phyloP scores from a whole-genome alignment of 2,113 vertebrate genomes.

The Rhipidura dahli region DNA sequence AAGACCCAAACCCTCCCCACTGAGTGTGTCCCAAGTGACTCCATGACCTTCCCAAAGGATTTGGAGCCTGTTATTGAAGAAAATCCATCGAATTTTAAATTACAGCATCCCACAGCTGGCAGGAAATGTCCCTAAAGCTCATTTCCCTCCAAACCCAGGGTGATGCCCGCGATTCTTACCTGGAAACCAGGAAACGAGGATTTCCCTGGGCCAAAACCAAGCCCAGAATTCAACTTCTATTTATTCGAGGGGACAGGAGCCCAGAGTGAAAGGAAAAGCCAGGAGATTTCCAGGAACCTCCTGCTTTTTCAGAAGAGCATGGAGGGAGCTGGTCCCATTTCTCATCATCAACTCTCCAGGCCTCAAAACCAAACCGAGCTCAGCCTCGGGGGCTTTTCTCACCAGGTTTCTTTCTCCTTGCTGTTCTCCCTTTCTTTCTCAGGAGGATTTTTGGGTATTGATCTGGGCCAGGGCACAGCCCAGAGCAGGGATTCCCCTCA shows the following conservation, averaged over 20 bases:
- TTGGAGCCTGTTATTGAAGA: background rate
- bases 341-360: background rate
- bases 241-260: rapidly evolving
- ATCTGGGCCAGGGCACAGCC: background rate
- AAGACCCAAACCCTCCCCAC: background rate
- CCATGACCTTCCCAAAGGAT: background rate
- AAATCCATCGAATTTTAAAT: rapidly evolving
- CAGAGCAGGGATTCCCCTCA: background rate
- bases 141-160: background rate
- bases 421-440: conserved; percentile 19
- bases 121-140: background rate
- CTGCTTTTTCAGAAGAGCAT: background rate
- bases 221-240: rapidly evolving
- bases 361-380: conserved; percentile 38
- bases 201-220: rapidly evolving
- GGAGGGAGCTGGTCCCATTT: background rate
- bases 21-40: background rate
- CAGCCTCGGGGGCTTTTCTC: background rate
- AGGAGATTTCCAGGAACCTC: conserved; percentile 32
- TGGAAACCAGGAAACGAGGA: background rate
- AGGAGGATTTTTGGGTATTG: background rate
- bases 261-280: background rate
- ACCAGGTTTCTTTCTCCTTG: background rate
- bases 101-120: rapidly evolving
- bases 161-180: rapidly evolving